Conservation (phyloP, 2,113 vertebrate species). For the Phaethon lepturus region DNA sequence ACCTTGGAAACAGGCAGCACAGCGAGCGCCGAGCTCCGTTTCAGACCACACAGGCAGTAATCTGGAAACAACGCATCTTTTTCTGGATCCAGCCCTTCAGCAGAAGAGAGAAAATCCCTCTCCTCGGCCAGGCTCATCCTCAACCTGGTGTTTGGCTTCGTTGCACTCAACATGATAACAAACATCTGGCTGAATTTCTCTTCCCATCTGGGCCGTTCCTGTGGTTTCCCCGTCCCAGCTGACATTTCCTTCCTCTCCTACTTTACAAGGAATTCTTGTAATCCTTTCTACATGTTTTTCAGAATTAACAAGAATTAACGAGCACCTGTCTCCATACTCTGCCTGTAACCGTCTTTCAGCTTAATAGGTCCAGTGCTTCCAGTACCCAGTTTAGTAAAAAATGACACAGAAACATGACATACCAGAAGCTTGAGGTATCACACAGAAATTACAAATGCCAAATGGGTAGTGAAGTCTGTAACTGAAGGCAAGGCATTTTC, state of each 20-base stretch:
- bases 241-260: not conserved
- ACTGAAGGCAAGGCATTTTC: not conserved
- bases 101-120: not conserved
- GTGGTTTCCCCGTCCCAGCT: not conserved
- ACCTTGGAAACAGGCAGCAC: not conserved
- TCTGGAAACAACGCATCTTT: not conserved
- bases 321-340: not conserved
- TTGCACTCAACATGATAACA: not conserved
- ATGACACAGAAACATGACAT: not conserved
- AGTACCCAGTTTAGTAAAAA: not conserved
- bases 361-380: not conserved
- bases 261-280: not conserved
- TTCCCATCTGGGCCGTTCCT: not conserved
- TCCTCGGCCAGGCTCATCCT: not conserved
- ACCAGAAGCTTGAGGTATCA: not conserved
- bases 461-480: not conserved
- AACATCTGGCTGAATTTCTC: constrained; percentile 5
- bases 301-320: not conserved
- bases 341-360: not conserved
- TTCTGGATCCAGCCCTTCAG: not conserved
- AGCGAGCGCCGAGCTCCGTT: fast-evolving
- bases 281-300: not conserved
- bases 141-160: not conserved
- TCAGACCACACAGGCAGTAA: not conserved
- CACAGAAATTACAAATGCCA: not conserved